phyloP scores from a whole-genome alignment of 2,113 vertebrate genomes.

The Cyprinodon tularosa region DNA sequence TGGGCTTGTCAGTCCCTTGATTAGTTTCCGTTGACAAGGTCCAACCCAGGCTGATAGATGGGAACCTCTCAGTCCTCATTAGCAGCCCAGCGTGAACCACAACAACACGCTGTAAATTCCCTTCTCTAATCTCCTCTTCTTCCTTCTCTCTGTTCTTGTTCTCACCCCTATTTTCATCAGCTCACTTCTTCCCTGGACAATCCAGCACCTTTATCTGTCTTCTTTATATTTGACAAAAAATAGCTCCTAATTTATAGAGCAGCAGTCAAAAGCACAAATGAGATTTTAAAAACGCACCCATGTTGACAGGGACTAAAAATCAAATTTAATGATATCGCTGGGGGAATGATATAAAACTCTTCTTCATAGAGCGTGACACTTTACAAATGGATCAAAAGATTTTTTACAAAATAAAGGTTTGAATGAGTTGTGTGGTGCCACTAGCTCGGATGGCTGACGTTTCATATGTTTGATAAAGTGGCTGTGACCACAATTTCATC shows the following conservation, averaged over 20 bases:
- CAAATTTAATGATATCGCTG: constrained; percentile 17
- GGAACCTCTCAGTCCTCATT: constrained; percentile 46
- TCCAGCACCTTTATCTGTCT: constrained; percentile 6
- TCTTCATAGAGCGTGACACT: constrained; percentile 1
- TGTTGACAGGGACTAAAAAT: constrained; percentile 9
- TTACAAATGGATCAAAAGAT: constrained; percentile 56
- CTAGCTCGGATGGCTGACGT: not conserved
- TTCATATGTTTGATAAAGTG: constrained; percentile 46
- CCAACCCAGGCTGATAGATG: constrained; percentile 42
- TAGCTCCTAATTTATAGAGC: constrained; percentile 10
- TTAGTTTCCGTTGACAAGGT: constrained; percentile 51
- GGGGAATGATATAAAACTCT: not conserved
- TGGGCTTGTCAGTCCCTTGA: constrained; percentile 27
- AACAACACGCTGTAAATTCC: constrained; percentile 19
- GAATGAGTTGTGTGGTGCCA: constrained; percentile 44
- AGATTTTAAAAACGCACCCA: constrained; percentile 11
- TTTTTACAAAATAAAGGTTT: constrained; percentile 27
- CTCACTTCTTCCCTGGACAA: not conserved
- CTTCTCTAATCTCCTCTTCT: constrained; percentile 1
- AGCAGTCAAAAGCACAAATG: constrained; percentile 18
- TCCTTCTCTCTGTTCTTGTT: constrained; percentile 13
- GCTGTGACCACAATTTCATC: constrained; percentile 10
- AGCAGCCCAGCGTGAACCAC: constrained; percentile 17
- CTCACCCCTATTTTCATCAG: constrained; percentile 32
- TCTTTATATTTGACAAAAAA: constrained; percentile 25